Evolutionary conservation across 2,888 invertebrate species (phyloP).

Genomic region (Drosophila suboccidentalis): DNA sequence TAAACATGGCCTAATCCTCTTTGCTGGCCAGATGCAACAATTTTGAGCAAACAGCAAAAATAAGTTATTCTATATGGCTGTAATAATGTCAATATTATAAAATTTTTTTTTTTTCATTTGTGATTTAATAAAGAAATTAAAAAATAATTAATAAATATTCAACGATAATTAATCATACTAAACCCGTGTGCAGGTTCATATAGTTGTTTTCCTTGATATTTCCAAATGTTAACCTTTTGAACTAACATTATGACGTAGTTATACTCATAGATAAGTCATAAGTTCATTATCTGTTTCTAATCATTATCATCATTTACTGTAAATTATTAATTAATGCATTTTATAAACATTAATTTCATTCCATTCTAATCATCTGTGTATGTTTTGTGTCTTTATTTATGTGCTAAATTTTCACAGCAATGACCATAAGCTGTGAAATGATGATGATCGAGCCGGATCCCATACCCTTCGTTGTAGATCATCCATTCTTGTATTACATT

Average conservation of each 20-base stretch:
- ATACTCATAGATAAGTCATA: not conserved
- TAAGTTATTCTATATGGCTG: not conserved
- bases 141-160: not conserved
- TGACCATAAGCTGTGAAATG: slow-evolving; percentile 4
- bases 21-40: slow-evolving; percentile 39
- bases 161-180: not conserved
- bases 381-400: slow-evolving; percentile 12
- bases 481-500: slow-evolving; percentile 30
- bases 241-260: not conserved
- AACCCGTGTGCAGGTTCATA: not conserved
- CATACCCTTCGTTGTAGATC: slow-evolving; percentile 23
- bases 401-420: slow-evolving; percentile 5
- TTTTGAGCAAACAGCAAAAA: not conserved
- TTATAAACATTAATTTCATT: not conserved
- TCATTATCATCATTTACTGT: not conserved
- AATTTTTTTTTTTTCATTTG: not conserved
- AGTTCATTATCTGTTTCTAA: not conserved
- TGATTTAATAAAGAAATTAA: slow-evolving; percentile 18
- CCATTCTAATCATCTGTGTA: not conserved
- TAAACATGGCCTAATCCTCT: slow-evolving; percentile 30
- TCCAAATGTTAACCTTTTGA: not conserved
- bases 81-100: not conserved
- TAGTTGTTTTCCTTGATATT: not conserved
- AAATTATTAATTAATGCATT: not conserved
- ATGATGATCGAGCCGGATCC: slow-evolving; percentile 31